Base-by-base conservation (phyloP, 2,888 invertebrate species). In the Hanleya hanleyi region DNA sequence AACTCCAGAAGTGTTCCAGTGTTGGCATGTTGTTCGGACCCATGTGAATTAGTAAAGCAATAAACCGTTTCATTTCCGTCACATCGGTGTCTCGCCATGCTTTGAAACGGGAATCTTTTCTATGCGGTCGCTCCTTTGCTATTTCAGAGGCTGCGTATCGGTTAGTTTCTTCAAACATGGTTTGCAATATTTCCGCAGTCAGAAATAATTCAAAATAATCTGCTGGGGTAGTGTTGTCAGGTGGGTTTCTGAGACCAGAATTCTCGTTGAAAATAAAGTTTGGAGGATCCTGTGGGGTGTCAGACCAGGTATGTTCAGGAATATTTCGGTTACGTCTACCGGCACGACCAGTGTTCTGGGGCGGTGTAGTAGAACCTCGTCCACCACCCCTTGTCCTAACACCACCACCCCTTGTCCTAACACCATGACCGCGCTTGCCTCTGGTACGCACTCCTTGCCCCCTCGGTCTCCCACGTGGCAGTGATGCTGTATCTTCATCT, bases 1-100 rank as follows among this genome's bases (percentile, higher is more conserved):
- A 22, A 49, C 49, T 50, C 69, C 69, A 69, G 33, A 57, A 57
- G 35, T 64, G 69, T 69, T 69, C 57, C 32, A 69, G 22, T 15
- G 69, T 69, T 26, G 51, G 69, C 2, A 65, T 9, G 15, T 29
- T 35, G 65, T 15, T 33, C 22, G 65, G 65, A 35, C 65, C 65
- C 65, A 65, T 65, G 36, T 65, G 65, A 65, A 65, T 9, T 12
- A 65, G 36, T 9, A 61, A 36, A 9, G 22, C 57, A 6, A 57
- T 51, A 61, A 69, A 69, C 15, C 22, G 15, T 26, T 51, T 69
- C 69, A 69, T 69, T 69, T 69, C 69, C n/a, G 29, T 9, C 1
- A 57, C 69, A 61, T 50, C 57, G 9, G 69, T 69, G 4, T 49
- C 50, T 22, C n/a, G 18, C 69, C 69, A 69, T 2, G 6, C n/a